Evolutionary conservation across 2,797 vertebrate species (phyloP).

Genomic region (Antrozous pallidus): DNA sequence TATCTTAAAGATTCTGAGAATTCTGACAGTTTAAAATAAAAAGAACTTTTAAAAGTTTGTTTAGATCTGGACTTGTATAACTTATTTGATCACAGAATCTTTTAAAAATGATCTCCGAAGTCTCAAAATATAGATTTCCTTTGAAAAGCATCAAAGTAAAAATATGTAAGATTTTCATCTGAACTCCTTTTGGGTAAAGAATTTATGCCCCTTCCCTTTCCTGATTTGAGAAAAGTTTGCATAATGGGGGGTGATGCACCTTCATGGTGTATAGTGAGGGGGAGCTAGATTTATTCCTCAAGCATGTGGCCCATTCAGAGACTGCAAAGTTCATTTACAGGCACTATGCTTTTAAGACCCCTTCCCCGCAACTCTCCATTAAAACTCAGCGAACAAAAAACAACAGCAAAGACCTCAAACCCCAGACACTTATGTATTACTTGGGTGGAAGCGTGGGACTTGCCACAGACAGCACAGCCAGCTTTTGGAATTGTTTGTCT

Average conservation of each 20-base stretch:
- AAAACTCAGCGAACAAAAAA: background rate
- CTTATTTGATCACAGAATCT: background rate
- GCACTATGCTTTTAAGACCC: background rate
- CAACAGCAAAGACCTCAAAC: background rate
- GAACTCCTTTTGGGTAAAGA: background rate
- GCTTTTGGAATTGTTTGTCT: background rate
- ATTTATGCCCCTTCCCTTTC: background rate
- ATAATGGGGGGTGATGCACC: background rate
- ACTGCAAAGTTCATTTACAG: background rate
- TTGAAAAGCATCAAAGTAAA: constrained; percentile 38
- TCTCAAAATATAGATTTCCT: constrained; percentile 28
- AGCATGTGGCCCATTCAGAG: background rate
- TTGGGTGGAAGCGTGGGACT: background rate
- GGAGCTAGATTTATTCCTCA: background rate
- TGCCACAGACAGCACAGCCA: background rate
- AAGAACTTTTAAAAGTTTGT: background rate
- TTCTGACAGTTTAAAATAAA: constrained; percentile 7
- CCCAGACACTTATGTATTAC: background rate
- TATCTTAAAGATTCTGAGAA: constrained; percentile 10
- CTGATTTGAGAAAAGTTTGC: background rate
- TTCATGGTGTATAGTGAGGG: background rate
- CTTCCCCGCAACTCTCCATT: background rate
- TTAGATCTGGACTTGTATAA: background rate
- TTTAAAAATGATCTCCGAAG: background rate
- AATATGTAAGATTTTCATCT: constrained; percentile 22